These are phyloP conservation scores for Syrphus vitripennis DNA, from an alignment of 2,888 invertebrate genomes.

Conservation along the genomic window DNA sequence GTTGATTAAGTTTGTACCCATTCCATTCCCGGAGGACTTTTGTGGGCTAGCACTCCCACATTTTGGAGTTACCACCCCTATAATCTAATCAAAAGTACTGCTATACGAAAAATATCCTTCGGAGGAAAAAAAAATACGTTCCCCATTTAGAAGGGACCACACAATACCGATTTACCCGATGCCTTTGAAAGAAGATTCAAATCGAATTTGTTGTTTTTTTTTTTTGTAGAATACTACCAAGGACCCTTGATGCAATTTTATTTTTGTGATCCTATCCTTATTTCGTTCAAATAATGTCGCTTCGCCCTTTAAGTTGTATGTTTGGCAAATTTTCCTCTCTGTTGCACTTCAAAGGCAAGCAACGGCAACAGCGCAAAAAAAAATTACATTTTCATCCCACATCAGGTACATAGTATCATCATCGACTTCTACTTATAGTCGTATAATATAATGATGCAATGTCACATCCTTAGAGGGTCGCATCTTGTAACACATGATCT, in stretches of 20 bases:
- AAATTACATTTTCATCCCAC: conserved; percentile 30
- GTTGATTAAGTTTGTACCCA: conserved; percentile 61
- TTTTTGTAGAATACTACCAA: conserved; percentile 13
- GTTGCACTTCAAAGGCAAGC: conserved; percentile 58
- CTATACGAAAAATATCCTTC: conserved; percentile 23
- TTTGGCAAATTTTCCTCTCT: conserved; percentile 59
- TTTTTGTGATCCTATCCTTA: neutral
- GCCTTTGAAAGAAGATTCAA: conserved; percentile 31
- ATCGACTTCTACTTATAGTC: neutral
- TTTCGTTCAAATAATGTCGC: neutral
- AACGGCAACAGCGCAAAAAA: too few relatives aligned
- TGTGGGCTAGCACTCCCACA: neutral
- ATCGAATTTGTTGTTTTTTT: conserved; percentile 49
- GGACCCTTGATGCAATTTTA: conserved; percentile 39
- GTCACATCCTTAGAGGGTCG: conserved; percentile 25
- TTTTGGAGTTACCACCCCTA: conserved; percentile 16
- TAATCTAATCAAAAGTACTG: conserved; percentile 61
- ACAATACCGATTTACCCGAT: neutral
- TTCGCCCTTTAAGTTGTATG: conserved; percentile 15
- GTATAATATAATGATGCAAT: conserved; percentile 44
- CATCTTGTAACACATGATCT: conserved; percentile 60
- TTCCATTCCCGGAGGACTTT: conserved; percentile 36
- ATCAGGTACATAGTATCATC: conserved; percentile 33
- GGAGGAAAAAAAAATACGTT: neutral
- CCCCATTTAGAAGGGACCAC: conserved; percentile 25